These are phyloP conservation scores for Helarctos malayanus DNA, from an alignment of 2,797 vertebrate genomes.

Conservation along the genomic window DNA sequence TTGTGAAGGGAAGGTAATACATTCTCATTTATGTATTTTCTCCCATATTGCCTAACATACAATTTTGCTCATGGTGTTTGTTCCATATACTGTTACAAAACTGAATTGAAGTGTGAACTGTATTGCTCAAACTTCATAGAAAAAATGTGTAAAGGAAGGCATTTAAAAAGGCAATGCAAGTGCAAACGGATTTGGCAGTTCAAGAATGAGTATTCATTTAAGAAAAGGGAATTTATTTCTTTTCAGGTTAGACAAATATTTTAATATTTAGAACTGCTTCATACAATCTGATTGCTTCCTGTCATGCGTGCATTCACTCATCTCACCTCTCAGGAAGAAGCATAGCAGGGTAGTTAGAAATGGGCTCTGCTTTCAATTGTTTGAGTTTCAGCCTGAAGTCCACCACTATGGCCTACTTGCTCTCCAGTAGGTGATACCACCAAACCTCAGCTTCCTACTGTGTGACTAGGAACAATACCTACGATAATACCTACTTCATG, in stretches of 20 bases:
- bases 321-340: background rate
- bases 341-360: background rate
- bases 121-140: constrained; percentile 51
- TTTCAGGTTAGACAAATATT: background rate
- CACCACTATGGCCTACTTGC: background rate
- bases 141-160: constrained; percentile 30
- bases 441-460: background rate
- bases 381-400: background rate
- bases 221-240: constrained; percentile 44
- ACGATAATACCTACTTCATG: background rate
- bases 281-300: background rate
- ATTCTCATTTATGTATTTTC: constrained; percentile 42
- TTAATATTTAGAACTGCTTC: constrained; percentile 14
- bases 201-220: constrained; percentile 64
- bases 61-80: constrained; percentile 26
- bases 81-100: constrained; percentile 16
- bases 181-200: constrained; percentile 60
- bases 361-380: background rate
- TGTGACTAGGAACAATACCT: background rate
- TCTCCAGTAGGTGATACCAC: background rate
- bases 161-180: constrained; percentile 67
- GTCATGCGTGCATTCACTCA: background rate
- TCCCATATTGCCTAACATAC: background rate
- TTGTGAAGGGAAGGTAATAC: background rate
- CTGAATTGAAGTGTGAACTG: constrained; percentile 39